Conservation (phyloP, 1,140 invertebrate genomes). For the Euwallacea similis region DNA sequence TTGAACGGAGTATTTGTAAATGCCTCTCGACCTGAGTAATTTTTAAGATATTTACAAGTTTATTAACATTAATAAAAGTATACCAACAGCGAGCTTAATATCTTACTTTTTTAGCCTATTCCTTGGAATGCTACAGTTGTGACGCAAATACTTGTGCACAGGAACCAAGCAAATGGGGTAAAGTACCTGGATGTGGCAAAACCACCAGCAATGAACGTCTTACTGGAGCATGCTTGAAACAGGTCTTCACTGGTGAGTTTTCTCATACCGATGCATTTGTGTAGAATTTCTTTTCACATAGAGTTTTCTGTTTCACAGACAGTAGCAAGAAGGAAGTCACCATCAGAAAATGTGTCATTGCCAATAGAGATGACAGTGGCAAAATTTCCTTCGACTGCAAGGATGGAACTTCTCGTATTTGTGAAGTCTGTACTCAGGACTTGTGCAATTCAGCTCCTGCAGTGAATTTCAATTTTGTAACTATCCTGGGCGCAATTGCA, state of each 20-base stretch:
- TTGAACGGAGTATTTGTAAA: too few relatives aligned
- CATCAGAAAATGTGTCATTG: conserved; percentile 36
- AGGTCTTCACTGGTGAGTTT: conserved; percentile 35
- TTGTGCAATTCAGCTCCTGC: conserved; percentile 61
- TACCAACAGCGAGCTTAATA: background rate
- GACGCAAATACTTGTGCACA: conserved; percentile 38
- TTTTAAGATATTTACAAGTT: too few relatives aligned
- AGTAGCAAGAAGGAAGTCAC: conserved; percentile 27
- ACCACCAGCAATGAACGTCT: conserved; percentile 34
- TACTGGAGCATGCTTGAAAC: conserved; percentile 37
- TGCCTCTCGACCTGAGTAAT: too few relatives aligned
- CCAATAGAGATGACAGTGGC: conserved; percentile 18
- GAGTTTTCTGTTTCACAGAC: background rate
- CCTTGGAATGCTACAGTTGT: conserved; percentile 44
- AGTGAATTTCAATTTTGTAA: conserved; percentile 53
- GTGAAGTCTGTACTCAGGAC: conserved; percentile 57
- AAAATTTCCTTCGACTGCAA: conserved; percentile 10
- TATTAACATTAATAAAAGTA: background rate
- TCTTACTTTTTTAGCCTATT: conserved; percentile 37
- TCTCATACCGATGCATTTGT: background rate
- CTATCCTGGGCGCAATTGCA: conserved; percentile 49
- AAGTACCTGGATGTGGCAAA: conserved; percentile 52
- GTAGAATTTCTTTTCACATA: background rate
- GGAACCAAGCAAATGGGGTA: conserved; percentile 43
- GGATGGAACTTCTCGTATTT: conserved; percentile 36